Percentiles rank a stretch among this genome's conserved stretches.
phyloP scores from a whole-genome alignment of 2,113 vertebrate species.

The Tychaedon coryphoeus region DNA sequence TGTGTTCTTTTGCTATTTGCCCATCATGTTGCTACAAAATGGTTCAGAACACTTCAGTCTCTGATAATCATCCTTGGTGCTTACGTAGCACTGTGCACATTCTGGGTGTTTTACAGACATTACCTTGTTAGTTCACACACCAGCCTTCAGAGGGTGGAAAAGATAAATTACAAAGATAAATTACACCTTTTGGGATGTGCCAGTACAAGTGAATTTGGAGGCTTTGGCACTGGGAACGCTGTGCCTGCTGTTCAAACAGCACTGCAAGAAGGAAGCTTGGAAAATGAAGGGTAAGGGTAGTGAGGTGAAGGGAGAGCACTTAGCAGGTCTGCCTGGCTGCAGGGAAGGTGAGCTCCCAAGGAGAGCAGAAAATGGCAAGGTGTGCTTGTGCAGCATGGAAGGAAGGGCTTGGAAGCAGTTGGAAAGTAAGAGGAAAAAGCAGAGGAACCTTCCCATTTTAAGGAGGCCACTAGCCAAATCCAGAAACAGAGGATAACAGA shows the following conservation, averaged over 20 bases:
- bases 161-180: no score
- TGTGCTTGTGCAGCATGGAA: not conserved
- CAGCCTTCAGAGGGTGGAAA: not conserved
- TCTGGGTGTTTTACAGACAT: not conserved
- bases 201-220: not conserved
- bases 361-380: not conserved
- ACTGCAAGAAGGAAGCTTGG: not conserved
- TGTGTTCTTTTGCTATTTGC: rapidly evolving
- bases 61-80: not conserved
- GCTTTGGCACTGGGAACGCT: rapidly evolving
- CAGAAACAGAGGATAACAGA: not conserved
- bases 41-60: not conserved
- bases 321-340: rapidly evolving
- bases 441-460: not conserved
- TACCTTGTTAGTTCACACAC: not conserved
- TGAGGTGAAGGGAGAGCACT: not conserved
- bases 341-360: not conserved
- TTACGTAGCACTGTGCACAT: not conserved
- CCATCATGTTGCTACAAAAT: rapidly evolving
- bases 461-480: not conserved
- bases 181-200: not conserved
- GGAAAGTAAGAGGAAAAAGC: not conserved
- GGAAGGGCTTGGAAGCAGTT: not conserved
- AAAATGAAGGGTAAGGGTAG: not conserved
- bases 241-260: not conserved